Conservation (phyloP, 2,888 invertebrate species). For the Antitype chi region DNA sequence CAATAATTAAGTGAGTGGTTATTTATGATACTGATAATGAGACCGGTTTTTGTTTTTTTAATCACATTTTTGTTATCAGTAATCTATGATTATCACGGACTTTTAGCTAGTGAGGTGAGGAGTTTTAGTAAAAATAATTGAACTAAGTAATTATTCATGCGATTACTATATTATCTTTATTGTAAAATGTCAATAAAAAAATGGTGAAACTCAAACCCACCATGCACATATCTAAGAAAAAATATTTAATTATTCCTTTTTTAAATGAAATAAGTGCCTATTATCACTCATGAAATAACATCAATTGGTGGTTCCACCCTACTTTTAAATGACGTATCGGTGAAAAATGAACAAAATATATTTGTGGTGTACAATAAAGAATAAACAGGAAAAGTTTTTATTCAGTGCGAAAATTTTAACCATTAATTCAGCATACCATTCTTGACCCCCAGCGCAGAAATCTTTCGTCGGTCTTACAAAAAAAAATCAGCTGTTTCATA, state of each 20-base stretch:
- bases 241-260: neutral
- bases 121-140: neutral
- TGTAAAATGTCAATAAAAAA: neutral
- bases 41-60: conserved; percentile 19
- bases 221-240: neutral
- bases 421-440: too few species aligned
- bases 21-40: conserved; percentile 33
- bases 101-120: neutral
- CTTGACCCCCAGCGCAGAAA: too few species aligned
- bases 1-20: conserved; percentile 28
- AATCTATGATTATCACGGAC: neutral
- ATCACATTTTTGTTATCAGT: conserved; percentile 18
- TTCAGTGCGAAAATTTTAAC: too few species aligned
- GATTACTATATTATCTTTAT: neutral
- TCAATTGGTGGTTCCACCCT: conserved; percentile 36
- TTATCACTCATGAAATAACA: neutral
- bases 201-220: neutral
- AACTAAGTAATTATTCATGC: neutral
- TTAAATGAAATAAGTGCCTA: neutral
- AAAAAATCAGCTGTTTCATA: too few species aligned
- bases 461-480: too few species aligned
- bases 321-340: neutral
- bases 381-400: too few species aligned
- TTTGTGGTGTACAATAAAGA: too few species aligned
- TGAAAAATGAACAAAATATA: neutral